Evolutionary conservation across 2,888 invertebrate species (phyloP).

Genomic region (Synergus itoensis): DNA sequence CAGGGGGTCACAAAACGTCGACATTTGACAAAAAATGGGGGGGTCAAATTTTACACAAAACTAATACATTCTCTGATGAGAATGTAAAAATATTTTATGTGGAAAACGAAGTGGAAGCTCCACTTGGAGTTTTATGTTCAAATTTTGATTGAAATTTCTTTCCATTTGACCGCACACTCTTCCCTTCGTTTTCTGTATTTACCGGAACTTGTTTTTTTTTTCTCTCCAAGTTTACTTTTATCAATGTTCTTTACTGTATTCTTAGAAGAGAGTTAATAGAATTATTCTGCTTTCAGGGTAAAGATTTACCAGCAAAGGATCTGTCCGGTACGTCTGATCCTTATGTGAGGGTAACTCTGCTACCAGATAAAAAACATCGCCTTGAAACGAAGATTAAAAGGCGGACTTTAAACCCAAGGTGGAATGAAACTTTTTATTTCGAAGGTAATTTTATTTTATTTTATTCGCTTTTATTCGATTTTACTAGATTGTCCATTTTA

Average conservation of each 20-base stretch:
- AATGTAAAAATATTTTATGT: not conserved
- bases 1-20: too few relatives aligned
- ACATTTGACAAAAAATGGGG: too few relatives aligned
- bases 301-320: conserved; percentile 96
- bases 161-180: not conserved
- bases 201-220: not conserved
- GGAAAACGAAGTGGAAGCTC: not conserved
- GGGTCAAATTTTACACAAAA: too few relatives aligned
- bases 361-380: conserved; percentile 95
- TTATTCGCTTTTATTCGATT: conserved; percentile 11
- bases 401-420: conserved; percentile 92
- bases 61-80: too few relatives aligned
- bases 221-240: not conserved
- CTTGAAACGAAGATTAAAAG: conserved; percentile 95
- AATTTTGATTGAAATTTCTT: not conserved
- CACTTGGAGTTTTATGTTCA: not conserved
- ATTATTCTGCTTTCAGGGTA: conserved; percentile 83
- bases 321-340: conserved; percentile 95
- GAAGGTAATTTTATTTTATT: conserved; percentile 81
- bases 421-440: conserved; percentile 97
- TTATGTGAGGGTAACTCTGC: conserved; percentile 92
- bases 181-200: not conserved
- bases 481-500: conserved; percentile 14
- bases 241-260: not conserved
- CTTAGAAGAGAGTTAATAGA: not conserved